Base-by-base conservation (phyloP, 2,888 invertebrate genomes). In the Eristalis arbustorum region DNA sequence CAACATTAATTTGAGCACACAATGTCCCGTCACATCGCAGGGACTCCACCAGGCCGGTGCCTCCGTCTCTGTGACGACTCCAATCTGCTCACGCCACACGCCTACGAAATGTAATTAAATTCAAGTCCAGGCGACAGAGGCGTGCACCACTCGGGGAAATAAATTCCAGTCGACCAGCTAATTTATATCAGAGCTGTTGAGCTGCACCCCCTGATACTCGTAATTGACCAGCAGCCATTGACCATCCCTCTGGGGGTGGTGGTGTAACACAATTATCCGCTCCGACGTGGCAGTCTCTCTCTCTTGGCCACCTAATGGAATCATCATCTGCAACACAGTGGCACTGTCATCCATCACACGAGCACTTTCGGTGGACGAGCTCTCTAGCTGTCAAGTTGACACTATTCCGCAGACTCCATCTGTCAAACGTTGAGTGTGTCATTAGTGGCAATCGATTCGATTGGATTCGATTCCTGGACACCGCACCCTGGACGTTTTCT, bases 41-140 rank as follows among this genome's bases (percentile, higher is more conserved):
- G 85, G 81, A 85, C 49, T 61, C 67, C 13, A 11, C 23, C 31
- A 10, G 31, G 31, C 8, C 31, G 6, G 31, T 31, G 31, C 31
- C 31, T 31, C 6, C 25, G 59, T 14, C 11, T 25, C 23, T 25
- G 59, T 28, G 37, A 66, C 62, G 61, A 56, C 37, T 75, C 61
- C 66, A 74, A 75, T 79, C 75, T 75, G 75, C 28, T 42, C 77
- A 61, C 42, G 14, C 13, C 14, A 49, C 11, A 66, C 69, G 77
- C 74, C 67, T 72, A 66, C 87, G 67, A 87, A 75, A 75, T 71
- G 87, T 87, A 87, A 87, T 87, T 87, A 75, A 87, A 87, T 82
- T 79, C 87, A 75, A 49, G 75, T 68, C 63, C 83, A 67, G 64
- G 76, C 80, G 76, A 61, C 76, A 73, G 81, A 73, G 81, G 80